These are phyloP conservation scores for Psylliodes chrysocephalus DNA, from an alignment of 2,888 invertebrate genomes.

Conservation along the genomic window DNA sequence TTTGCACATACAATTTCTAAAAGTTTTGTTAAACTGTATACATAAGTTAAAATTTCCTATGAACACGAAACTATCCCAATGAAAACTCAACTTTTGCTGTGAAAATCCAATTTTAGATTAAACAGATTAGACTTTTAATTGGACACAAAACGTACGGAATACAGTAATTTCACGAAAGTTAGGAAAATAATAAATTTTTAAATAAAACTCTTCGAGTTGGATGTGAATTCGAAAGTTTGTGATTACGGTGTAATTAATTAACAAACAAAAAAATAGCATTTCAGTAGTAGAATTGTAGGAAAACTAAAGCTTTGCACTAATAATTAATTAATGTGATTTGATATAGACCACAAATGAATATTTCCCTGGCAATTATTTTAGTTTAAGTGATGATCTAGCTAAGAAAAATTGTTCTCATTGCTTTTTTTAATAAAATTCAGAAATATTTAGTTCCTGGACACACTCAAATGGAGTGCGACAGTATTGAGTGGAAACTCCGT, in stretches of 20 bases:
- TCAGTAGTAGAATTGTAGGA: too few species aligned
- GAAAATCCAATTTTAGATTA: slow-evolving; percentile 7
- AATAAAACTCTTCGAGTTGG: neutral
- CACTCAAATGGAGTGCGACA: too few species aligned
- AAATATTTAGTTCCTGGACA: too few species aligned
- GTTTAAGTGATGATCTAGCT: too few species aligned
- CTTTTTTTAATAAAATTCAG: too few species aligned
- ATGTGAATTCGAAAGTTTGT: neutral
- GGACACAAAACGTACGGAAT: slow-evolving; percentile 3
- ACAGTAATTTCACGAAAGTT: slow-evolving; percentile 4
- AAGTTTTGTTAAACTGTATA: slow-evolving; percentile 2
- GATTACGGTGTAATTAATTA: slow-evolving; percentile 8
- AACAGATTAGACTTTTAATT: slow-evolving; percentile 9
- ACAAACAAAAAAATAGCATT: neutral
- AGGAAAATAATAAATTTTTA: slow-evolving; percentile 11
- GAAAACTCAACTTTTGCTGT: slow-evolving; percentile 2
- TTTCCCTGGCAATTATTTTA: too few species aligned
- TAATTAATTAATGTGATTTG: too few species aligned
- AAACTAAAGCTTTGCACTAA: too few species aligned
- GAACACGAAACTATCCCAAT: slow-evolving; percentile 6
- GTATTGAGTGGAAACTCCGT: too few species aligned
- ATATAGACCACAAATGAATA: too few species aligned
- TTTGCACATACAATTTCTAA: too few species aligned
- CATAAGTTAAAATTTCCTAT: neutral
- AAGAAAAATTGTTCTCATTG: too few species aligned